Percentiles rank a stretch among this genome's conserved stretches.
These are phyloP conservation scores for Torymus texanus DNA, from an alignment of 2,888 invertebrate species.

Conservation along the genomic window DNA sequence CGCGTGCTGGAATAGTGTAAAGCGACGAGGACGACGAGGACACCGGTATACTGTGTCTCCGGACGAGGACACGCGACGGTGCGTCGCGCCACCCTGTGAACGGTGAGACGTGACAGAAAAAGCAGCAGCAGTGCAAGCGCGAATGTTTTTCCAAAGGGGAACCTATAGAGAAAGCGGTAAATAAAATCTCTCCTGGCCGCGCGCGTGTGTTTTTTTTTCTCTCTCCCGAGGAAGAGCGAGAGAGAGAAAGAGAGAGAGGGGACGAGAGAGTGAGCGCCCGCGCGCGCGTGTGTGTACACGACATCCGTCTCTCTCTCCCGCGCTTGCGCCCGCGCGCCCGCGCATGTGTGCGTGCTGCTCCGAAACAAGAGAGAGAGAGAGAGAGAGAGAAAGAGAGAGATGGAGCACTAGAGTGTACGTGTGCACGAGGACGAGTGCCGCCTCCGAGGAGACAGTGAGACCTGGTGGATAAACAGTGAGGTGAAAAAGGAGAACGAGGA, in stretches of 20 bases:
- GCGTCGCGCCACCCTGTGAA: no score
- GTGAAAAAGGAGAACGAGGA: no score
- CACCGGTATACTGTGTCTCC: no score
- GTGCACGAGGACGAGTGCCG: slow-evolving; percentile 60
- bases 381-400: slow-evolving; percentile 15
- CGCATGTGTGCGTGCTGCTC: slow-evolving; percentile 34
- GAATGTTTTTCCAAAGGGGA: neutral
- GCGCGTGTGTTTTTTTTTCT: neutral
- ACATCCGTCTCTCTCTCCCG: neutral
- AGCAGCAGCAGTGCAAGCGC: slow-evolving; percentile 10
- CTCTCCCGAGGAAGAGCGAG: no score
- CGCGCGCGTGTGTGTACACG: neutral
- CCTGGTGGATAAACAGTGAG: no score
- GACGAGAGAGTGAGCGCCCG: neutral
- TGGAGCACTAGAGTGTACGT: slow-evolving; percentile 67
- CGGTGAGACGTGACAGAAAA: slow-evolving; percentile 17
- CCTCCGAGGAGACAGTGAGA: no score
- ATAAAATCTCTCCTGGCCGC: neutral
- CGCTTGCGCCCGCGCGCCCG: neutral
- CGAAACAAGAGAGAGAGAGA: slow-evolving; percentile 38
- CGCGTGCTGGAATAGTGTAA: no score
- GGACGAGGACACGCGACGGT: no score
- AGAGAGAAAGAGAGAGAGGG: no score
- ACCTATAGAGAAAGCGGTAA: no score
- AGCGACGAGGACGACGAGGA: no score